A percentile compares a stretch with the other conserved stretches of the same genome.
Evolutionary conservation across 2,113 vertebrate genomes (phyloP).

Genomic region (Entosphenus tridentatus): DNA sequence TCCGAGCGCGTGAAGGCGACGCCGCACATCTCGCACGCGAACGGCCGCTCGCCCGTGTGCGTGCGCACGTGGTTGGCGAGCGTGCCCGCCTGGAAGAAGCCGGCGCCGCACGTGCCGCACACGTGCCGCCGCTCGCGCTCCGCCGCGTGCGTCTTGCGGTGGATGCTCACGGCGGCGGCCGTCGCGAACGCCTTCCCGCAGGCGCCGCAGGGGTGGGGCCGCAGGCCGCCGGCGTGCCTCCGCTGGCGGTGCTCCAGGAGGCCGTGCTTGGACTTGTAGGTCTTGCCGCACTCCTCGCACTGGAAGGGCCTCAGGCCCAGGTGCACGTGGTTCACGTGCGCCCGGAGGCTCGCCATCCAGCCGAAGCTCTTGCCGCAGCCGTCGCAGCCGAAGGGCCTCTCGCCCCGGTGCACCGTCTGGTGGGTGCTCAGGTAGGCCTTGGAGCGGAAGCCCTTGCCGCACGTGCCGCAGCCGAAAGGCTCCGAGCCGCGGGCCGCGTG

Average conservation of each 20-base stretch:
- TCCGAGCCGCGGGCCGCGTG: background rate
- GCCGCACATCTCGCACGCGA: background rate
- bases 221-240: slow-evolving; percentile 15
- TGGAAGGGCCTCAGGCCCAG: slow-evolving; percentile 15
- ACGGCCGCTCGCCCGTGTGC: slow-evolving; percentile 3
- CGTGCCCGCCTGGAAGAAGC: too few relatives aligned
- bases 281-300: slow-evolving; percentile 17
- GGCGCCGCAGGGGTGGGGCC: slow-evolving; percentile 13
- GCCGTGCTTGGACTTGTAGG: slow-evolving; percentile 14
- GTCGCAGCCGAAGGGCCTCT: background rate
- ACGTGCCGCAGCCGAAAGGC: background rate
- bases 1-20: too few relatives aligned
- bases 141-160: too few relatives aligned
- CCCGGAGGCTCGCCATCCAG: slow-evolving; percentile 12
- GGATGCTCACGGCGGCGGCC: too few relatives aligned
- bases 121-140: too few relatives aligned
- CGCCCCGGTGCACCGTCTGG: too few relatives aligned
- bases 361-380: slow-evolving; percentile 10
- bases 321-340: slow-evolving; percentile 15
- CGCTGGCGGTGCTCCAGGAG: slow-evolving; percentile 17
- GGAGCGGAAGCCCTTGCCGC: background rate
- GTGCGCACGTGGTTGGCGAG: background rate
- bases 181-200: slow-evolving; percentile 13
- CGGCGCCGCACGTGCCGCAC: too few relatives aligned
- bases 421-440: too few relatives aligned